phyloP scores from a whole-genome alignment of 2,888 invertebrate species.

The Diogma glabrata region DNA sequence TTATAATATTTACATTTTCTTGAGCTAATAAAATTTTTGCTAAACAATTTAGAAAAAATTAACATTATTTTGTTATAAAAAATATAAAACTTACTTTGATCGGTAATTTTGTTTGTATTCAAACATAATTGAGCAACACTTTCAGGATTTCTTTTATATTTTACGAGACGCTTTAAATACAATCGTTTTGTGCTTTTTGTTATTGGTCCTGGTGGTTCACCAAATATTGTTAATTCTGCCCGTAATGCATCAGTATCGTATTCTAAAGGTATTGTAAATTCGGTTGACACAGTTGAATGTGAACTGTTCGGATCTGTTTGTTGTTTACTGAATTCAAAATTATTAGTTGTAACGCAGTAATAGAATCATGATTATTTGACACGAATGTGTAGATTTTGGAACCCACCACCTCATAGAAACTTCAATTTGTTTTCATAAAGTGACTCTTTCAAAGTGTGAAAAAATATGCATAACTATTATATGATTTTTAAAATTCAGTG shows the following conservation, averaged over 20 bases:
- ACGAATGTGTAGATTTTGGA: too few species aligned
- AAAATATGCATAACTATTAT: too few species aligned
- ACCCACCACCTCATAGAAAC: too few species aligned
- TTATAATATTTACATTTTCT: not conserved
- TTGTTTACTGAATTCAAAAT: conserved; percentile 19
- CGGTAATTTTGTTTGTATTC: not conserved
- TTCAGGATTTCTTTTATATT: conserved; percentile 40
- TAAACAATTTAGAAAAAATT: too few species aligned
- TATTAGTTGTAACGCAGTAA: not conserved
- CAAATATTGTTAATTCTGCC: conserved; percentile 49
- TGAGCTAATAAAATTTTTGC: not conserved
- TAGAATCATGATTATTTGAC: too few species aligned
- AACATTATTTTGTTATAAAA: too few species aligned
- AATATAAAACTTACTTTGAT: not conserved
- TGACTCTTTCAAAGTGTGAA: too few species aligned
- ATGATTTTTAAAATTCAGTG: too few species aligned
- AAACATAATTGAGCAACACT: conserved; percentile 15
- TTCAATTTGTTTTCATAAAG: conserved; percentile 6
- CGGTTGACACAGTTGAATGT: conserved; percentile 40
- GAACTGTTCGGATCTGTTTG: conserved; percentile 30
- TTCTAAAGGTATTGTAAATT: conserved; percentile 46
- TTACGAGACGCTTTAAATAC: conserved; percentile 61
- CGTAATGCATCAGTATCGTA: conserved; percentile 56
- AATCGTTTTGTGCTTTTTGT: conserved; percentile 61
- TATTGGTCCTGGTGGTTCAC: conserved; percentile 66